Percentiles rank a stretch among this genome's conserved stretches.
phyloP scores from a whole-genome alignment of 2,797 vertebrate genomes.

The Echiichthys vipera region DNA sequence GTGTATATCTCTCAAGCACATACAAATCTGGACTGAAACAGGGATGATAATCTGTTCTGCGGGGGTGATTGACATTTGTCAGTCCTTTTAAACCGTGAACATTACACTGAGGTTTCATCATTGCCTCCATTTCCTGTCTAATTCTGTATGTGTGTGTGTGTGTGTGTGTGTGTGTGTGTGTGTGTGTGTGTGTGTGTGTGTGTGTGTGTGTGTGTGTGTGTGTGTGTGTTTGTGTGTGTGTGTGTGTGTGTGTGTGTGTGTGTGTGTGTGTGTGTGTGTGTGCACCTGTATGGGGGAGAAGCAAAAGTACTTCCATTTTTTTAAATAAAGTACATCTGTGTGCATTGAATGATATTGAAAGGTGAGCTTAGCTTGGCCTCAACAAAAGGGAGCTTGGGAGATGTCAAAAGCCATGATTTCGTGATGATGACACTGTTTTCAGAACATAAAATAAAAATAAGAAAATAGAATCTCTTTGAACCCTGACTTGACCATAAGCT shows the following conservation, averaged over 20 bases:
- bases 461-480: slow-evolving; percentile 43
- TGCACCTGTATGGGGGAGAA: not conserved
- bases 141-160: not conserved
- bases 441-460: slow-evolving; percentile 25
- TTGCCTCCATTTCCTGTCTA: slow-evolving; percentile 61
- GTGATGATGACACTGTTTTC: slow-evolving; percentile 66
- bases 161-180: not conserved
- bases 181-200: not conserved
- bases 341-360: slow-evolving; percentile 30
- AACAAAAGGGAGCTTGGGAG: slow-evolving; percentile 28
- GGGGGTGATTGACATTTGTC: slow-evolving; percentile 63
- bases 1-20: not conserved
- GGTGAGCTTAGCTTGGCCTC: slow-evolving; percentile 40
- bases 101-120: slow-evolving; percentile 77
- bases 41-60: slow-evolving; percentile 29
- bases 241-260: slow-evolving; percentile 8
- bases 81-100: slow-evolving; percentile 44
- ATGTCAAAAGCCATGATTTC: slow-evolving; percentile 55
- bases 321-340: slow-evolving; percentile 31
- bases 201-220: not conserved
- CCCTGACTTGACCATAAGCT: slow-evolving; percentile 29
- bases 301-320: not conserved
- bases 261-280: not conserved
- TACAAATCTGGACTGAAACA: not conserved
- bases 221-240: not conserved